Evolutionary conservation across 2,113 vertebrate genomes (phyloP).

Genomic region (Barbus barbus): DNA sequence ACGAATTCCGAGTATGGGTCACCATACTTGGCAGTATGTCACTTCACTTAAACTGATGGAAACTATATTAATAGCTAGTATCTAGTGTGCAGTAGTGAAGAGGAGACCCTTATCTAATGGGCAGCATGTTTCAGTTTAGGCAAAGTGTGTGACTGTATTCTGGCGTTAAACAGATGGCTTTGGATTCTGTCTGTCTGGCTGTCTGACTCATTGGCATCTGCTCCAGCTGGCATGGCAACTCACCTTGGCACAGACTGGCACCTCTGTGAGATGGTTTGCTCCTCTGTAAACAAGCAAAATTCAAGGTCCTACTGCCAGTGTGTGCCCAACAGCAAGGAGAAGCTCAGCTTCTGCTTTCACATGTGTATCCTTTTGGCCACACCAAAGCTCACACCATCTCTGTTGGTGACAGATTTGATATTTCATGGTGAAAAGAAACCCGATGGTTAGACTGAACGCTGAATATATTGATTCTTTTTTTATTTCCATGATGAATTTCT

Average conservation of each 20-base stretch:
- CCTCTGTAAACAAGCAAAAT: not conserved
- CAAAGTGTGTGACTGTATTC: conserved; percentile 14
- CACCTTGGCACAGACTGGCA: conserved; percentile 41
- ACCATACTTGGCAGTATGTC: no score
- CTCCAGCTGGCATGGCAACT: conserved; percentile 49
- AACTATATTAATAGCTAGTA: no score
- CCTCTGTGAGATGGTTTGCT: conserved; percentile 38
- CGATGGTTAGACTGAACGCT: not conserved
- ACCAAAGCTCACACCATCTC: not conserved
- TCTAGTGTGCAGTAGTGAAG: not conserved
- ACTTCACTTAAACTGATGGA: no score
- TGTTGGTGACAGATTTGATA: conserved; percentile 1
- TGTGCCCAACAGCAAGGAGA: not conserved
- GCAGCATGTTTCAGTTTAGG: conserved; percentile 34
- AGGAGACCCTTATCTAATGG: conserved; percentile 24
- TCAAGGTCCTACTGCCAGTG: conserved; percentile 25
- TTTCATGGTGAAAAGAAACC: conserved; percentile 22
- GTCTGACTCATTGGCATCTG: conserved; percentile 36
- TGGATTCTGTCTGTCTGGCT: conserved; percentile 39
- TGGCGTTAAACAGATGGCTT: conserved; percentile 53
- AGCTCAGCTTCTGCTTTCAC: not conserved
- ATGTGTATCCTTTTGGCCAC: not conserved
- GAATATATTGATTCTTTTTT: not conserved
- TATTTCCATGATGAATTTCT: not conserved
- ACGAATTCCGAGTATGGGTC: no score